These are phyloP conservation scores for Meleagris gallopavo DNA, from an alignment of 2,113 vertebrate genomes.

Conservation along the genomic window DNA sequence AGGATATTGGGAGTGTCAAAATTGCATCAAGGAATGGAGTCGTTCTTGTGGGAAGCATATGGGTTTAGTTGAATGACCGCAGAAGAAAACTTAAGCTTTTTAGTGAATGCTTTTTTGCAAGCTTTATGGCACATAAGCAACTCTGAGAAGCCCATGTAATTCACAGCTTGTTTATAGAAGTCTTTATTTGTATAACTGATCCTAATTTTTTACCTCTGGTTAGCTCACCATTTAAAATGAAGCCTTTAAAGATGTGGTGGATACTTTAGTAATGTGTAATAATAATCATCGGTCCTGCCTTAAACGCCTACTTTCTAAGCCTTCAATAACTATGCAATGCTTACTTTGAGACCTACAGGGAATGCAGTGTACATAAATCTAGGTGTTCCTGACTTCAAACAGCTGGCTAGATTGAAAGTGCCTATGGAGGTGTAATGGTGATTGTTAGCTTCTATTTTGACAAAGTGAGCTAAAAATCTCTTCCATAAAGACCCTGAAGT, in stretches of 20 bases:
- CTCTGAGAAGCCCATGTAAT: not conserved
- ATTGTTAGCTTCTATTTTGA: not conserved
- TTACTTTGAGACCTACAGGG: not conserved
- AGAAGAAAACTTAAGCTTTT: not conserved
- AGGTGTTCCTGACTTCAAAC: not conserved
- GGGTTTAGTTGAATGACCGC: not conserved
- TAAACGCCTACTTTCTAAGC: not conserved
- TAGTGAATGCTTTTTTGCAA: not conserved
- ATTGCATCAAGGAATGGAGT: not conserved
- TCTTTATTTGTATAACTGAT: not conserved
- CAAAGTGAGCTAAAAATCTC: not conserved
- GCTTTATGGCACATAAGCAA: not conserved
- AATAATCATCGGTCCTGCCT: not conserved
- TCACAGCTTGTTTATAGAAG: not conserved
- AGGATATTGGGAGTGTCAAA: not conserved
- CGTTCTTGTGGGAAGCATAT: not conserved
- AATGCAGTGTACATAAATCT: not conserved
- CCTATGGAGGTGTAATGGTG: not conserved
- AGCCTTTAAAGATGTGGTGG: not conserved
- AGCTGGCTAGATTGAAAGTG: not conserved
- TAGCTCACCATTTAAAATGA: not conserved
- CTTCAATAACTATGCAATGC: not conserved
- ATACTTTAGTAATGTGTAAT: not conserved
- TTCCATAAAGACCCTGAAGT: not conserved
- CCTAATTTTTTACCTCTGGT: not conserved